Conservation (phyloP, 2,888 invertebrate species). For the Sialis fuliginosa region DNA sequence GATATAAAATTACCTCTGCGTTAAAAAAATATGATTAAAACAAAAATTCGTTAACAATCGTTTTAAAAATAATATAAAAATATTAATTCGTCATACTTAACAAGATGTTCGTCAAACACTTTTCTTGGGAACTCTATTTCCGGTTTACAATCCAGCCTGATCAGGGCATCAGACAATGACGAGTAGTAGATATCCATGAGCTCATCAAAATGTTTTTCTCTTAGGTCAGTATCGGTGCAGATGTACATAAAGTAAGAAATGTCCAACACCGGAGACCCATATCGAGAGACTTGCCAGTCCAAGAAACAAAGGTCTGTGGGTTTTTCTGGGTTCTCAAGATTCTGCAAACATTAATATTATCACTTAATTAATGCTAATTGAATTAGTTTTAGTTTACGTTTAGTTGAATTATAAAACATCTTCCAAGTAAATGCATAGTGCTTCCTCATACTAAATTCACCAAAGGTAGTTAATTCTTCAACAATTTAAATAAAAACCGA, state of each 20-base stretch:
- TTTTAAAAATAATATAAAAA: too few relatives aligned
- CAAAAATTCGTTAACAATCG: too few relatives aligned
- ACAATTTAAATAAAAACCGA: too few relatives aligned
- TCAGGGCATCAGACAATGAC: conserved; percentile 14
- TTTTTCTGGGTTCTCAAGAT: conserved; percentile 7
- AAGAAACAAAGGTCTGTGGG: conserved; percentile 13
- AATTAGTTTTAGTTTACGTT: too few relatives aligned
- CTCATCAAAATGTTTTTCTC: conserved; percentile 15
- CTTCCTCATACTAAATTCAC: too few relatives aligned
- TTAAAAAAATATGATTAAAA: too few relatives aligned
- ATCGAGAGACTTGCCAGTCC: conserved; percentile 15
- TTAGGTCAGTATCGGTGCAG: conserved; percentile 14
- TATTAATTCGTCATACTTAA: too few relatives aligned
- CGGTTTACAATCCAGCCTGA: conserved; percentile 14
- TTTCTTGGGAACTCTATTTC: conserved; percentile 16
- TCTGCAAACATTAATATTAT: neutral
- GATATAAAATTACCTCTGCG: too few relatives aligned
- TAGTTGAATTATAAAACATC: too few relatives aligned
- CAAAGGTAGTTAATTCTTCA: too few relatives aligned
- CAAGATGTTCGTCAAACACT: conserved; percentile 13
- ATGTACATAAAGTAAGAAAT: conserved; percentile 19
- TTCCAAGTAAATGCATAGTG: too few relatives aligned
- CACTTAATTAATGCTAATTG: too few relatives aligned
- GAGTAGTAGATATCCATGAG: conserved; percentile 18
- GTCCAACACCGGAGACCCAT: conserved; percentile 17